Base-by-base conservation (phyloP, 2,113 vertebrate genomes). In the Periophthalmodon schlosseri region DNA sequence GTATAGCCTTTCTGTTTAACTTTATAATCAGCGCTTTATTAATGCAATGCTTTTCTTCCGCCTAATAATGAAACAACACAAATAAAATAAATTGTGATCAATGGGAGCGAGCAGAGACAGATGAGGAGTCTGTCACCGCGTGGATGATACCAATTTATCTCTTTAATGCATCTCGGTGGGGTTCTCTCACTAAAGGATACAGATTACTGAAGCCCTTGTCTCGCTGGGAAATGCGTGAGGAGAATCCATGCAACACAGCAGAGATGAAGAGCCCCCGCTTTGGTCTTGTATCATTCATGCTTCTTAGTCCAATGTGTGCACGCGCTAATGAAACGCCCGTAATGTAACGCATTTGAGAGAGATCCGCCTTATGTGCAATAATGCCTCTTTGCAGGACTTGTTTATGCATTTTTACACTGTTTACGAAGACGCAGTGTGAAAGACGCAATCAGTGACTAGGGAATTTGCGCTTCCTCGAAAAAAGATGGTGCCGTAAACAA, bases 61-160 rank as follows among this genome's bases (percentile, higher is more conserved):
- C 87, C 91, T 93, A 94, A 93, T 93, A 94, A 94, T 89, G 90
- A 91, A 90, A 90, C 91, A 93, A 93, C 91, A 92, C 91, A 94
- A 94, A 93, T 93, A 93, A 93, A 93, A 93, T 93, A 93, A 95
- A 94, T 92, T 91, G 91, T 94, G 94, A 95, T 95, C 94, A 95
- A 94, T 94, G 91, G 88, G 89, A 88, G 91, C 82, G 70, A 92
- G 91, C 91, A 92, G 84, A 94, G 94, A 95, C 93, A 91, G 92
- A 94, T 92, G 94, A 94, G 93, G 91, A 94, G 91, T 92, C 91
- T 94, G 94, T 95, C 93, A 93, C 91, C 86, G 81, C 80, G 90
- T 84, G 90, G 92, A 93, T 93, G 91, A 93, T 92, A 92, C 91
- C 93, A 93, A 95, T 95, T 95, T 92, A 95, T 95, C 94, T 95